A percentile compares a stretch with the other conserved stretches of the same genome.
These are phyloP conservation scores for Gambelia wislizenii DNA, from an alignment of 2,797 vertebrate genomes.

Conservation along the genomic window DNA sequence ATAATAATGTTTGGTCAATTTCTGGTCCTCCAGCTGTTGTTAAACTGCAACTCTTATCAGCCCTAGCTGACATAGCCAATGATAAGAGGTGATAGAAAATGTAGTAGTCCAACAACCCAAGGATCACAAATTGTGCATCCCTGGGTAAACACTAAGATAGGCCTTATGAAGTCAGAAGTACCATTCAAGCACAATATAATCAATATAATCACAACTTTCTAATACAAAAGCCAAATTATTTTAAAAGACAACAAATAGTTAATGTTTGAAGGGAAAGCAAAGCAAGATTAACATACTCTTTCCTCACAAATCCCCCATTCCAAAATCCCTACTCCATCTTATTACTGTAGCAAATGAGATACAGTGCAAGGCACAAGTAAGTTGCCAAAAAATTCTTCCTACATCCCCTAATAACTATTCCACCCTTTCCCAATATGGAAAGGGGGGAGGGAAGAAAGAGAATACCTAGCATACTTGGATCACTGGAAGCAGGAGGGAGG, in stretches of 20 bases:
- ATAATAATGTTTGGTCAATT: no score
- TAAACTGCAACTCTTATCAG: background rate
- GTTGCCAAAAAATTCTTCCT: constrained; percentile 33
- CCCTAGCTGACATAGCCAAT: no score
- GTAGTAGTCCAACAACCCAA: no score
- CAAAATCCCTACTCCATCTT: constrained; percentile 27
- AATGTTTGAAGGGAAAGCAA: constrained; percentile 37
- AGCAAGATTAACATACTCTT: background rate
- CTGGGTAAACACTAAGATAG: no score
- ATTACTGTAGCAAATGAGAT: constrained; percentile 29
- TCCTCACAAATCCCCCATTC: background rate
- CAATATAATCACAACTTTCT: background rate
- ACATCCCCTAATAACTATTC: constrained; percentile 11
- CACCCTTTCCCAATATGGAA: constrained; percentile 55
- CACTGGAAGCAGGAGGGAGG: background rate
- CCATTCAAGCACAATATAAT: background rate
- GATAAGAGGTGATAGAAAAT: no score
- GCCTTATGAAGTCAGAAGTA: background rate
- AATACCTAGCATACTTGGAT: background rate
- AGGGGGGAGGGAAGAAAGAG: background rate
- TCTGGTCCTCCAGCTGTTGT: background rate
- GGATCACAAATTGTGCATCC: no score
- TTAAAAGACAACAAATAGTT: background rate
- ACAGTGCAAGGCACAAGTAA: constrained; percentile 33
- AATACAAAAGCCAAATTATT: background rate